A percentile compares a stretch with the other conserved stretches of the same genome.
phyloP scores from a whole-genome alignment of 1,140 invertebrate species.

The Acromyrmex echinatior region DNA sequence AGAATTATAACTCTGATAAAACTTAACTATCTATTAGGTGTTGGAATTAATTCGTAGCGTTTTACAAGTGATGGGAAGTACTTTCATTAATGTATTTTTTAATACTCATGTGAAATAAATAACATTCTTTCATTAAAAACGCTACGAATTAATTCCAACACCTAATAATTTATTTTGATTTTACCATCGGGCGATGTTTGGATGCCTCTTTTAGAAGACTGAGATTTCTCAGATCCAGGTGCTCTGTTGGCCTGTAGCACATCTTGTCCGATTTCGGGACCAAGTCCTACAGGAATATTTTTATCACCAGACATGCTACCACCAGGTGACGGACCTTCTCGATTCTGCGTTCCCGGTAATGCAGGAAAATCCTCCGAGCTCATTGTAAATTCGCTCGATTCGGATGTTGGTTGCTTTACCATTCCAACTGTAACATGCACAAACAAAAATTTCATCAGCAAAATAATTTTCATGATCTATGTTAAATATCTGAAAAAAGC shows the following conservation, averaged over 20 bases:
- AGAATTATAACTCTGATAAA: not conserved
- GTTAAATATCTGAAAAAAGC: not conserved
- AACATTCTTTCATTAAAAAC: no score
- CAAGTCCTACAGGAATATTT: conserved; percentile 86
- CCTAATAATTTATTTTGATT: conserved; percentile 10
- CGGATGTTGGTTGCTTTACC: conserved; percentile 97
- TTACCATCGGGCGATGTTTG: conserved; percentile 97
- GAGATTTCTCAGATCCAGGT: conserved; percentile 85
- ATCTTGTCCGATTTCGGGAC: conserved; percentile 85
- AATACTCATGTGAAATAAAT: no score
- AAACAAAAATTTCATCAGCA: conserved; percentile 30
- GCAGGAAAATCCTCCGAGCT: conserved; percentile 99
- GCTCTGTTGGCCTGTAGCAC: conserved; percentile 85
- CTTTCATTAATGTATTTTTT: no score
- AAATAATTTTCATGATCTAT: not conserved
- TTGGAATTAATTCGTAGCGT: no score
- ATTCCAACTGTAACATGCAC: conserved; percentile 92
- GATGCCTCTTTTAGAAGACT: conserved; percentile 92
- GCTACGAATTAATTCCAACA: no score
- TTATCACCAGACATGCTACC: conserved; percentile 87
- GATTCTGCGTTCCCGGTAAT: conserved; percentile 92
- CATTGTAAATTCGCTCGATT: conserved; percentile 98
- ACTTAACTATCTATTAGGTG: not conserved
- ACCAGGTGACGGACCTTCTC: conserved; percentile 87
- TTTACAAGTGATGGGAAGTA: no score